A percentile compares a stretch with the other conserved stretches of the same genome.
phyloP scores from a whole-genome alignment of 1,140 invertebrate species.

The Drosophila bocqueti region DNA sequence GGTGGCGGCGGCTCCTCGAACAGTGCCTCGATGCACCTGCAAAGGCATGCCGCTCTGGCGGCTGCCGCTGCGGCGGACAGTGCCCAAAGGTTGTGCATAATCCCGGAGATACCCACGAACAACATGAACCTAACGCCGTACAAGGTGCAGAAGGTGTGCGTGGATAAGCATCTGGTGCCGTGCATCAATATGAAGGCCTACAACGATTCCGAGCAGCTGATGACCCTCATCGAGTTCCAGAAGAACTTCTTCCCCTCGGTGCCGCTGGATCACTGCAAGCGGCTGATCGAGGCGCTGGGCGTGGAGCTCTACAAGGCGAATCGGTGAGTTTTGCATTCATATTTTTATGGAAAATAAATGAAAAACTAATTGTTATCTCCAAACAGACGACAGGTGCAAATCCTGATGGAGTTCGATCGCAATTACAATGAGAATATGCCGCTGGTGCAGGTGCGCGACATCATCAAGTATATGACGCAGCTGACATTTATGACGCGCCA shows the following conservation, averaged over 20 bases:
- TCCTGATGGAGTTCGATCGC: slow-evolving; percentile 90
- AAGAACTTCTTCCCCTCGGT: slow-evolving; percentile 92
- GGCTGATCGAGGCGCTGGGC: slow-evolving; percentile 91
- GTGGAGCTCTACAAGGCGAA: slow-evolving; percentile 93
- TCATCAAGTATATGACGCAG: slow-evolving; percentile 94
- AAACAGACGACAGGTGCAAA: slow-evolving; percentile 89
- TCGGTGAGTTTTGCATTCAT: slow-evolving; percentile 86
- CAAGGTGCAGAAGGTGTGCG: slow-evolving; percentile 91
- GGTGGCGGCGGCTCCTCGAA: slow-evolving; percentile 42
- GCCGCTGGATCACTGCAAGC: slow-evolving; percentile 89
- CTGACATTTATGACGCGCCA: slow-evolving; percentile 91
- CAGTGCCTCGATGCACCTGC: slow-evolving; percentile 80
- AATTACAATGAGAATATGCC: slow-evolving; percentile 88
- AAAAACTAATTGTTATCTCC: not conserved
- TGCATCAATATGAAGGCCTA: slow-evolving; percentile 95
- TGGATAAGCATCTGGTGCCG: slow-evolving; percentile 92
- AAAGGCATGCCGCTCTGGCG: slow-evolving; percentile 84
- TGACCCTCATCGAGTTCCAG: slow-evolving; percentile 93
- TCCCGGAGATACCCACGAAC: slow-evolving; percentile 76
- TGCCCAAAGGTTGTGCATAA: slow-evolving; percentile 70
- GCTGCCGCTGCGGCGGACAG: slow-evolving; percentile 60
- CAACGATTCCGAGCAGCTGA: slow-evolving; percentile 91
- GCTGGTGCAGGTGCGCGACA: slow-evolving; percentile 91
- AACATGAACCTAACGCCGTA: slow-evolving; percentile 84
- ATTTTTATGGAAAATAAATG: too few species aligned